Conservation (phyloP, 2,797 vertebrate species). For the Carduelis carduelis region DNA sequence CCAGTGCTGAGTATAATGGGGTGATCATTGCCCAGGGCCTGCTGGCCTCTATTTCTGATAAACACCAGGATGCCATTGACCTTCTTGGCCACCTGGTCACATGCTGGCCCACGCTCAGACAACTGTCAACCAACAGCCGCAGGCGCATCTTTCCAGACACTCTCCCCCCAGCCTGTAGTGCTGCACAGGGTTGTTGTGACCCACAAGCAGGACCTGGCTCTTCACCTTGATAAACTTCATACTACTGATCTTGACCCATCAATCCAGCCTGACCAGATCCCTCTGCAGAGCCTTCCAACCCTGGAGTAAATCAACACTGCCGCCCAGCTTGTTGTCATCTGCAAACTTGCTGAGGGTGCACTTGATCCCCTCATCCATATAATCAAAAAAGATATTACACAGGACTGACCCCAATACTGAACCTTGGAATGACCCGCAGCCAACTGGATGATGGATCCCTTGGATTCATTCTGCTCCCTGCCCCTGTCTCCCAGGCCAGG, state of each 20-base stretch:
- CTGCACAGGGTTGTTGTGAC: not conserved
- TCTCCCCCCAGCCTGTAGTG: not conserved
- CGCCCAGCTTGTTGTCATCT: not conserved
- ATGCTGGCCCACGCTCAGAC: not conserved
- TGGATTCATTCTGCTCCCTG: not conserved
- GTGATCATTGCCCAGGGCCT: not conserved
- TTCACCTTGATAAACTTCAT: not conserved
- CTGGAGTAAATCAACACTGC: not conserved
- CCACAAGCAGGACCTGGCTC: not conserved
- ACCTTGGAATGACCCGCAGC: too few species aligned
- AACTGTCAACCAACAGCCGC: not conserved
- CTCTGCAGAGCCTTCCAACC: not conserved
- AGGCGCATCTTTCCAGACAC: not conserved
- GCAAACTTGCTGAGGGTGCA: not conserved
- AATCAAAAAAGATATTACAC: not conserved
- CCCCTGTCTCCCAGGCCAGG: too few species aligned
- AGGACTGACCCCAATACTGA: not conserved
- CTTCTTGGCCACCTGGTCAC: not conserved
- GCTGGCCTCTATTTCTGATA: not conserved
- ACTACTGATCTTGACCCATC: fast-evolving
- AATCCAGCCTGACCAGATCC: not conserved
- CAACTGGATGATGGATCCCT: not conserved
- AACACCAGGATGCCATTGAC: not conserved
- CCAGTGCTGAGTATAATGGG: not conserved
- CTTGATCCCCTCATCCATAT: not conserved